These are phyloP conservation scores for Ceratina australensis DNA, from an alignment of 1,140 invertebrate genomes.

Conservation along the genomic window DNA sequence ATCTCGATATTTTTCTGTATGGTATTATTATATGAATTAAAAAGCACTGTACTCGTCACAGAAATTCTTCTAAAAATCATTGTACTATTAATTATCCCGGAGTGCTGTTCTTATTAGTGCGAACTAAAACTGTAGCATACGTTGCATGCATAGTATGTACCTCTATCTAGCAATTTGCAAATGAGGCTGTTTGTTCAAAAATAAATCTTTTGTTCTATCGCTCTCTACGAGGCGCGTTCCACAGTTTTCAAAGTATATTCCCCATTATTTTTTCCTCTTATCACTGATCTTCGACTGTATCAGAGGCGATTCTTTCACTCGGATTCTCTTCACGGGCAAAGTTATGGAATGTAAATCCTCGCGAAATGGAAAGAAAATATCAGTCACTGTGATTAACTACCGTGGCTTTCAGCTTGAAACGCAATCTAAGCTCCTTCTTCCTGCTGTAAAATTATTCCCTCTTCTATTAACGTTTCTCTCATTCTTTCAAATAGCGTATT, in stretches of 20 bases:
- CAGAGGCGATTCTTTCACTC: neutral
- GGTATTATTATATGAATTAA: no score
- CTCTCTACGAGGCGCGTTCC: neutral
- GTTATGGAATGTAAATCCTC: constrained; percentile 32
- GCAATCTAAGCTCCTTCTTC: neutral
- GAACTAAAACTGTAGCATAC: no score
- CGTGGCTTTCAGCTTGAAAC: no score
- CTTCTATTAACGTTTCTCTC: no score
- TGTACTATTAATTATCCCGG: no score
- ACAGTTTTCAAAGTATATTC: neutral
- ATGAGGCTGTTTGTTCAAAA: neutral
- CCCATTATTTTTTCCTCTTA: no score
- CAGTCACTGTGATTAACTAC: constrained; percentile 17
- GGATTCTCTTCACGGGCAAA: neutral
- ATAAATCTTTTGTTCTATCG: neutral
- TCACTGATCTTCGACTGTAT: constrained; percentile 4
- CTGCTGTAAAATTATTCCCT: neutral
- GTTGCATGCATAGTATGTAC: no score
- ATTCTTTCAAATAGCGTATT: no score
- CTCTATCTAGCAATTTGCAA: neutral
- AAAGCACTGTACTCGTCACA: no score
- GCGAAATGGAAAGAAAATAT: constrained; percentile 29
- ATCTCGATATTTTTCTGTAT: no score
- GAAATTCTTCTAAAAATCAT: no score
- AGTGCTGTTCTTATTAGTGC: no score